Percentiles rank a stretch among this genome's conserved stretches.
These are phyloP conservation scores for Athripsodes cinereus DNA, from an alignment of 2,888 invertebrate genomes.

Conservation along the genomic window DNA sequence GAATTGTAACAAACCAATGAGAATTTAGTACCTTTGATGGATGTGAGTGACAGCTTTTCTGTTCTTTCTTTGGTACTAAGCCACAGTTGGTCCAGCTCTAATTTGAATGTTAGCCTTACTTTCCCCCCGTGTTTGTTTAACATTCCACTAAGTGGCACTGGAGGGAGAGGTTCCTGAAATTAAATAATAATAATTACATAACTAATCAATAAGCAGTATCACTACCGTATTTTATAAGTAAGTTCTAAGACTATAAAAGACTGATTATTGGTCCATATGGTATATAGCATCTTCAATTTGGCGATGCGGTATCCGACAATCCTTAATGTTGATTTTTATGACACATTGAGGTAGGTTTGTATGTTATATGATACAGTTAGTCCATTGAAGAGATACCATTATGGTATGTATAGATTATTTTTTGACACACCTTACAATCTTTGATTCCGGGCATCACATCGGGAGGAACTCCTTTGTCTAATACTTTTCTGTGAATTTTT, in stretches of 20 bases:
- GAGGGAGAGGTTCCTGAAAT: slow-evolving; percentile 69
- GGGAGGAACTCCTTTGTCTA: slow-evolving; percentile 86
- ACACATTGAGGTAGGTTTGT: no score
- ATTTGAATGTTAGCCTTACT: slow-evolving; percentile 85
- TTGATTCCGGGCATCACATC: slow-evolving; percentile 84
- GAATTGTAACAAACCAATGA: slow-evolving; percentile 30
- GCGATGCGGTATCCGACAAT: no score
- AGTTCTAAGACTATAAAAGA: no score
- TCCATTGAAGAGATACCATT: no score
- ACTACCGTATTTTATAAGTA: no score
- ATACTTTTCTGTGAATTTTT: slow-evolving; percentile 76
- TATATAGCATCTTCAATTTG: no score
- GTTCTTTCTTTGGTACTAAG: slow-evolving; percentile 89
- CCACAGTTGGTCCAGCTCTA: slow-evolving; percentile 87
- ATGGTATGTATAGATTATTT: no score
- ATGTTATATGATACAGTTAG: no score
- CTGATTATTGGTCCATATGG: no score
- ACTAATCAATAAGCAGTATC: no score
- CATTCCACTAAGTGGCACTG: slow-evolving; percentile 80
- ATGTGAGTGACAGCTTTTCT: slow-evolving; percentile 85
- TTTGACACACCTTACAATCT: slow-evolving; percentile 63
- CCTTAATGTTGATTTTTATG: no score
- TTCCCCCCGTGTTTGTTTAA: slow-evolving; percentile 85
- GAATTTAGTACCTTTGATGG: slow-evolving; percentile 63
- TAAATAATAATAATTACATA: no score